Evolutionary conservation across 2,888 invertebrate species (phyloP), one percentile per base, ranked within the genome.

Genomic region (Drosophila borealis): DNA sequence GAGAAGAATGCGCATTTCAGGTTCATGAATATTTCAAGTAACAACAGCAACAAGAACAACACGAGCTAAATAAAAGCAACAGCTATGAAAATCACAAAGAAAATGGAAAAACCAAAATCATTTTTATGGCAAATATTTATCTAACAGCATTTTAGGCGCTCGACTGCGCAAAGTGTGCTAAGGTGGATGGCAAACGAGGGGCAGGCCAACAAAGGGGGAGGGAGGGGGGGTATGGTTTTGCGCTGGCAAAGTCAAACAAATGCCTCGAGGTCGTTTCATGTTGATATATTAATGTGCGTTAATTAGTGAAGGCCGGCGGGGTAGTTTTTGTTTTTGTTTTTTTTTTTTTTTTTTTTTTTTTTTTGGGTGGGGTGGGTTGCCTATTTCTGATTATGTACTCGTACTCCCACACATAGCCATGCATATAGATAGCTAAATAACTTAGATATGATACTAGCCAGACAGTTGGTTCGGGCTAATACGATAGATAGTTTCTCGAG

Each of bases 261-360:
- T 70, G 84, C 87, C 70, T 80, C 84, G 83, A 81, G 83, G 83
- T 80, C 81, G 78, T 72, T 76, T 71, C 80, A 84, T 80, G 84
- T 80, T 80, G 81, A 87, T 81, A 84, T 81, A 81, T 83, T 87
- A 81, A 87, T 87, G 84, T 84, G 80, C 81, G 65, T 87, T 86
- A 83, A 83, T 83, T 87, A 87, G 77, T 78, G 74, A 41, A 62
- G 70, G 69, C 68, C 63, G 49, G 56, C 65, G 78, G 76, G 63
- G 14, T 29, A 29, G 14, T 4, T 13, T 17, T 33, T 13, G 29
- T 29, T 14, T 17, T 33, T 9, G 17, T 9, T 29, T 8, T 8
- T 6, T 29, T 29, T 29, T 29, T 8, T n/a, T n/a, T n/a, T 29
- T 14, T 17, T 33, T 9, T 29, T 9, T 29, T 8, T 8, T 6